phyloP scores from a whole-genome alignment of 2,113 vertebrate genomes.

The Philantomba maxwellii region DNA sequence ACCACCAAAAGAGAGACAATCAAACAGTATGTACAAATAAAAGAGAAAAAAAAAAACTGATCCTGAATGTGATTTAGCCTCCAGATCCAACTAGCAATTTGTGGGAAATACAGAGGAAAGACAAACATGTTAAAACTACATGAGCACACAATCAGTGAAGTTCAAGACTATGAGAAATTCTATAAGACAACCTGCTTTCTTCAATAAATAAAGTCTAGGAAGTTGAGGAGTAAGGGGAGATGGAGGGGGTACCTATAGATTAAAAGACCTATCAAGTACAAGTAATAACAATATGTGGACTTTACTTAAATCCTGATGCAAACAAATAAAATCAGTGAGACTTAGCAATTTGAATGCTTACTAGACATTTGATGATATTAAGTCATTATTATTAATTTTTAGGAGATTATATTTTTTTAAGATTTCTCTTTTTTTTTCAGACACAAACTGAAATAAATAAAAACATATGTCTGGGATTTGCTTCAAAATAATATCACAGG shows the following conservation, averaged over 20 bases:
- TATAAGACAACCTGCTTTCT: background rate
- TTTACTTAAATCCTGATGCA: slow-evolving; percentile 11
- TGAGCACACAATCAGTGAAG: background rate
- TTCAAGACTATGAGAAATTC: background rate
- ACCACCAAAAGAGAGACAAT: background rate
- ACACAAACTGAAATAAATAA: background rate
- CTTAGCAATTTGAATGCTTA: background rate
- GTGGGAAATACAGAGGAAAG: background rate
- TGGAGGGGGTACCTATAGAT: background rate
- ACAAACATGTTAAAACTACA: background rate
- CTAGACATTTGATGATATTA: background rate
- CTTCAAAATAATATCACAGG: slow-evolving; percentile 4
- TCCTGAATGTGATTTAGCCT: background rate
- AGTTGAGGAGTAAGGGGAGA: background rate
- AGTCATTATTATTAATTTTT: background rate
- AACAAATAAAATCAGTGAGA: slow-evolving; percentile 13
- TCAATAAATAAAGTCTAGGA: background rate
- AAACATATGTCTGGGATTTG: background rate
- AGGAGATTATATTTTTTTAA: background rate
- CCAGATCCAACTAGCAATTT: background rate
- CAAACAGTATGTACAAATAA: background rate
- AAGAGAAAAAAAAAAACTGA: background rate
- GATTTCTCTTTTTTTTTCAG: background rate
- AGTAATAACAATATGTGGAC: background rate
- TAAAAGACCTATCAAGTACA: background rate